Evolutionary conservation across 1,140 invertebrate species (phyloP).

Genomic region (Nylanderia fulva): DNA sequence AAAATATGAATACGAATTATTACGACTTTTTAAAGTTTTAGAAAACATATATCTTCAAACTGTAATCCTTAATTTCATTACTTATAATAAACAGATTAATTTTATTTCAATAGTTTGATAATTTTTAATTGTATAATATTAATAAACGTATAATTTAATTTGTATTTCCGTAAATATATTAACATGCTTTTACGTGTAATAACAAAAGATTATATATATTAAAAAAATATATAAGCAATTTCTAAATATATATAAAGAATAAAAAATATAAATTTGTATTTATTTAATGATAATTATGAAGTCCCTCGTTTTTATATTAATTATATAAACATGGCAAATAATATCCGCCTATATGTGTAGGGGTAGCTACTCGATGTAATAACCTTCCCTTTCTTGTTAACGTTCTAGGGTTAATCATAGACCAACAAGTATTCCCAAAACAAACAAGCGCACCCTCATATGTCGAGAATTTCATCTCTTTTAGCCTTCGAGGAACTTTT

Average conservation of each 20-base stretch:
- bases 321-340: constrained; percentile 4
- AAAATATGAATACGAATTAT: background rate
- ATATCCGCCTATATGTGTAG: background rate
- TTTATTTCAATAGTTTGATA: background rate
- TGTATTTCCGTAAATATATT: constrained; percentile 17
- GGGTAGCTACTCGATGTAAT: background rate
- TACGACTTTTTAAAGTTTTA: background rate
- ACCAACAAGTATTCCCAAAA: constrained; percentile 14
- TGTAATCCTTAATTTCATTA: no score
- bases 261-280: background rate
- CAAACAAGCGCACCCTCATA: constrained; percentile 24
- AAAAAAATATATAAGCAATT: background rate
- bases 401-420: constrained; percentile 18
- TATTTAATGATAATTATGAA: background rate
- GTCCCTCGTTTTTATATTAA: background rate
- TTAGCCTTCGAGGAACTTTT: background rate
- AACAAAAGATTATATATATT: background rate
- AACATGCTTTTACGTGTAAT: background rate
- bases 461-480: constrained; percentile 3
- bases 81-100: background rate
- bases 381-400: background rate
- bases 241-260: background rate
- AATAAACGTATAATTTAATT: constrained; percentile 32
- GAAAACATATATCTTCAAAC: constrained; percentile 31
- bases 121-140: constrained; percentile 7